phyloP scores from a whole-genome alignment of 2,113 vertebrate species.

The Oncorhynchus tshawytscha region DNA sequence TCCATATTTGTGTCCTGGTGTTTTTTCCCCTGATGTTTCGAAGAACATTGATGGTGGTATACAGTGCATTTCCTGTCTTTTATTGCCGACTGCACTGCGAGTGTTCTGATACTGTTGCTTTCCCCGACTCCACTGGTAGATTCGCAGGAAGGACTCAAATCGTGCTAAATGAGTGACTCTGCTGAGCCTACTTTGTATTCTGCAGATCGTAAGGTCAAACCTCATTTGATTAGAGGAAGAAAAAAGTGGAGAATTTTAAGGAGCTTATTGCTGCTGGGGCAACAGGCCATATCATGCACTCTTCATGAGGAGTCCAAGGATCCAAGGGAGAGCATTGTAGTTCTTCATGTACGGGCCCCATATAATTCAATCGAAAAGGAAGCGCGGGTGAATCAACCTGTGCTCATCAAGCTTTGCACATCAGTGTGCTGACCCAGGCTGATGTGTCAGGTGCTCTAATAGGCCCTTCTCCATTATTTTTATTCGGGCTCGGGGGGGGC shows the following conservation, averaged over 20 bases:
- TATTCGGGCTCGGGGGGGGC: constrained; percentile 15
- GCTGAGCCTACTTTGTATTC: constrained; percentile 53
- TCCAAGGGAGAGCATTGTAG: constrained; percentile 18
- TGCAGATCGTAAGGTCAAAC: constrained; percentile 49
- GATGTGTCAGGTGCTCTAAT: constrained; percentile 56
- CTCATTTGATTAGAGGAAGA: constrained; percentile 42
- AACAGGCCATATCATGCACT: neutral
- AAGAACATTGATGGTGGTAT: constrained; percentile 41
- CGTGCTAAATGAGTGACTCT: constrained; percentile 17
- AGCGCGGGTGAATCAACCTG: constrained; percentile 38
- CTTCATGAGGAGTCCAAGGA: neutral
- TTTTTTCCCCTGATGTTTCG: constrained; percentile 49
- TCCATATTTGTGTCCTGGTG: constrained; percentile 39
- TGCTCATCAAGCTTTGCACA: constrained; percentile 38
- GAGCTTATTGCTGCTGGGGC: neutral
- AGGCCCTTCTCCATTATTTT: constrained; percentile 33
- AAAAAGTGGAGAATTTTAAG: constrained; percentile 17
- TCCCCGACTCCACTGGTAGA: constrained; percentile 29
- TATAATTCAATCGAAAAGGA: constrained; percentile 53
- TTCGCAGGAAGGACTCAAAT: constrained; percentile 29
- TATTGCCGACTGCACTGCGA: constrained; percentile 48
- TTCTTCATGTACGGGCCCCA: constrained; percentile 33
- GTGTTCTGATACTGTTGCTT: constrained; percentile 57
- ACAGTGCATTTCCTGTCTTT: constrained; percentile 52
- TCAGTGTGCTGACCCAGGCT: constrained; percentile 56